These are phyloP conservation scores for Microctenopoma steveboyesi DNA, from an alignment of 2,797 vertebrate species.

Conservation along the genomic window DNA sequence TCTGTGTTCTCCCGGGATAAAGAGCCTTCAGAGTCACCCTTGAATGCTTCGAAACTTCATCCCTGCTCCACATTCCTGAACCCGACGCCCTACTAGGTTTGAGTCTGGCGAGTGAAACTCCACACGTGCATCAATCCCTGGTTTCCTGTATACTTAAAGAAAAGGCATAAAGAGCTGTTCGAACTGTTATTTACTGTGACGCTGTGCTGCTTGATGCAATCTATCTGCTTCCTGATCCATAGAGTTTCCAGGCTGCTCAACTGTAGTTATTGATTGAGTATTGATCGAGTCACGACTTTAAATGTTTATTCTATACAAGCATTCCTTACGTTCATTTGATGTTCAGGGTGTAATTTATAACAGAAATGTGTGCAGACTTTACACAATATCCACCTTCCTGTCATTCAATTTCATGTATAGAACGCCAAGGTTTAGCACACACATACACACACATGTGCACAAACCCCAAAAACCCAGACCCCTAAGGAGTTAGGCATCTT, in stretches of 20 bases:
- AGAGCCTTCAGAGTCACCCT: conserved; percentile 47
- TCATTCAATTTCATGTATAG: conserved; percentile 38
- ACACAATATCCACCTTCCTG: conserved; percentile 41
- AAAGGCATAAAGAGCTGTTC: conserved; percentile 40
- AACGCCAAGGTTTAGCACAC: conserved; percentile 52
- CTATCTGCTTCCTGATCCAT: conserved; percentile 12
- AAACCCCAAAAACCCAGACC: conserved; percentile 40
- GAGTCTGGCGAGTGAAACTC: conserved; percentile 63
- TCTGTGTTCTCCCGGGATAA: conserved; percentile 34
- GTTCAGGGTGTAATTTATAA: conserved; percentile 23
- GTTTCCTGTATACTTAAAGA: conserved; percentile 66
- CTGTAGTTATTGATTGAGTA: background rate
- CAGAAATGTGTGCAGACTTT: conserved; percentile 25
- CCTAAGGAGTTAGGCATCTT: conserved; percentile 62
- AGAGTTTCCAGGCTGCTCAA: background rate
- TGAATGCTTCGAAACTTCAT: conserved; percentile 72
- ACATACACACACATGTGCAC: background rate
- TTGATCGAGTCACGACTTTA: background rate
- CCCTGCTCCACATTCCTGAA: conserved; percentile 77
- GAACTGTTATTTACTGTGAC: conserved; percentile 55
- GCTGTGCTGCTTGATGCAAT: conserved; percentile 31
- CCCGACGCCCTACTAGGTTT: conserved; percentile 72
- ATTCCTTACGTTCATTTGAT: conserved; percentile 28
- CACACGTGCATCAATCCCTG: conserved; percentile 70
- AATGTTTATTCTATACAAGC: conserved; percentile 11